Conservation (phyloP, 1,140 invertebrate species). For the Adoxophyes honmai region DNA sequence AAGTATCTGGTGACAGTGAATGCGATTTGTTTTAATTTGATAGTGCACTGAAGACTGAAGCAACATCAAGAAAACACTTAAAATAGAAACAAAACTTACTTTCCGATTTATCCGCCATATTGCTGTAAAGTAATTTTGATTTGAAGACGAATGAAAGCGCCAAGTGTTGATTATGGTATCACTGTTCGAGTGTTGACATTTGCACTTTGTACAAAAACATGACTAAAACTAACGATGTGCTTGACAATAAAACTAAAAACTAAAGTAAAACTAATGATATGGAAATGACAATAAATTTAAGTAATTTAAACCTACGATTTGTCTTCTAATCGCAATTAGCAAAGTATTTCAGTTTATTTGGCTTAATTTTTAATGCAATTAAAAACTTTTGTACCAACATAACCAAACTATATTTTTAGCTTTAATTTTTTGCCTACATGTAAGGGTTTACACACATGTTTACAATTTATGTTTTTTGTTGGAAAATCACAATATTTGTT, state of each 20-base stretch:
- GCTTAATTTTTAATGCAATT: background rate
- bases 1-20: conserved; percentile 16
- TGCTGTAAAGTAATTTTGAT: conserved; percentile 77
- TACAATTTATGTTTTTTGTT: no score
- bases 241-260: no score
- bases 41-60: background rate
- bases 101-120: conserved; percentile 87
- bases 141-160: conserved; percentile 68
- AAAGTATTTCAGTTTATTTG: no score
- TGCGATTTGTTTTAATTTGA: conserved; percentile 17
- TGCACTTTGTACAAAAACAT: no score
- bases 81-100: conserved; percentile 79
- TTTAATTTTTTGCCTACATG: no score
- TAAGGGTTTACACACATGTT: no score
- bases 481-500: no score
- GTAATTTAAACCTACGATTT: no score
- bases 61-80: conserved; percentile 22
- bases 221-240: no score
- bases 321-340: no score
- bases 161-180: conserved; percentile 37
- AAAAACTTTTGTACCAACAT: background rate
- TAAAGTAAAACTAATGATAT: no score
- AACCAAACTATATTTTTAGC: background rate
- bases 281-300: no score
- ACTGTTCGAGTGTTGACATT: conserved; percentile 4